Evolutionary conservation across 2,888 invertebrate genomes (phyloP).

Genomic region (Harmothoe impar): DNA sequence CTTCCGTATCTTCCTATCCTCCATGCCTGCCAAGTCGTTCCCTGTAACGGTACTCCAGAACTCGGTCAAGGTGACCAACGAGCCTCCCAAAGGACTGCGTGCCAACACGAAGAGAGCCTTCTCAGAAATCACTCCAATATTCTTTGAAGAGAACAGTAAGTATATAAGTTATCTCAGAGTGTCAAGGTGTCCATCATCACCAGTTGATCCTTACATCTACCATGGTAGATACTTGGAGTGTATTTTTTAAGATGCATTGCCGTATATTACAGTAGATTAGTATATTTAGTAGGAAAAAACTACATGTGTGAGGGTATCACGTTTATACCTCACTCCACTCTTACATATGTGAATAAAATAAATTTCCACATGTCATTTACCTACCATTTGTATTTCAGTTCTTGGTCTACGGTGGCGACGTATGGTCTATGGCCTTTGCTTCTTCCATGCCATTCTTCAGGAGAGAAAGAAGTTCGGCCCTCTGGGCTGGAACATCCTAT

Average conservation of each 20-base stretch:
- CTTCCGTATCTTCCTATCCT: conserved; percentile 83
- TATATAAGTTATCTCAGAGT: neutral
- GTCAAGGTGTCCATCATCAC: too few species aligned
- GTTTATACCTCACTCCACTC: too few species aligned
- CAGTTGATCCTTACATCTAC: too few species aligned
- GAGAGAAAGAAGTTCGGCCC: conserved; percentile 84
- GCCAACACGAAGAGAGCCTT: conserved; percentile 93
- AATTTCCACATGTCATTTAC: too few species aligned
- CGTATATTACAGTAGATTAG: too few species aligned
- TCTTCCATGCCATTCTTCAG: conserved; percentile 84
- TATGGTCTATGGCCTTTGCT: conserved; percentile 83
- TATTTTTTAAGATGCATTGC: too few species aligned
- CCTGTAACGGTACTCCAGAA: conserved; percentile 84
- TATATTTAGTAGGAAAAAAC: too few species aligned
- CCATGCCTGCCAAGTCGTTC: conserved; percentile 83
- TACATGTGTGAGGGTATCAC: too few species aligned
- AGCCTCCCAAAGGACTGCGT: conserved; percentile 84
- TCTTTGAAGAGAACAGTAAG: conserved; percentile 91
- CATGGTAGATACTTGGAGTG: too few species aligned
- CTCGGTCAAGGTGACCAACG: conserved; percentile 84
- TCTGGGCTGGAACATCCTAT: conserved; percentile 84
- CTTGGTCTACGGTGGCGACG: conserved; percentile 82
- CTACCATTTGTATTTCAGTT: conserved; percentile 72
- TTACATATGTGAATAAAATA: too few species aligned
- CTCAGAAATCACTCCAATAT: conserved; percentile 90